Percentiles rank a stretch among this genome's conserved stretches.
These are phyloP conservation scores for Istiophorus platypterus DNA, from an alignment of 2,113 vertebrate species.

Conservation along the genomic window DNA sequence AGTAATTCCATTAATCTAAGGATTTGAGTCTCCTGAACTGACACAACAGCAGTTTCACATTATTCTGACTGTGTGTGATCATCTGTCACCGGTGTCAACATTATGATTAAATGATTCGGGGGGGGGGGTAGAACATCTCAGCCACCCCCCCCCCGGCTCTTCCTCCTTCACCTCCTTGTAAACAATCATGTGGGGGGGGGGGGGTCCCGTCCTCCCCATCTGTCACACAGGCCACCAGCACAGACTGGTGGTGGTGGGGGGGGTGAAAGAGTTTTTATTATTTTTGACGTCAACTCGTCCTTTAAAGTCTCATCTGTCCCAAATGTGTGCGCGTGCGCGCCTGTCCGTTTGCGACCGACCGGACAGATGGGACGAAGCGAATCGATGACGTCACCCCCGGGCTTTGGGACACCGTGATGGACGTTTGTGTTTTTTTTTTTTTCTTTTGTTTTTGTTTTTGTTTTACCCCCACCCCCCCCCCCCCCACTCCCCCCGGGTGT, in stretches of 20 bases:
- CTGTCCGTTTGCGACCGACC: too few relatives aligned
- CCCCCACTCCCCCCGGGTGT: too few relatives aligned
- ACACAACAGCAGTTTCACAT: not conserved
- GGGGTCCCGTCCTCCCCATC: slow-evolving; percentile 14
- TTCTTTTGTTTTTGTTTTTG: too few relatives aligned
- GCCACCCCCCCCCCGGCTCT: not conserved
- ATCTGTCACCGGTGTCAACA: slow-evolving; percentile 6
- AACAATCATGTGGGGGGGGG: not conserved
- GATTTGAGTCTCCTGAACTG: not conserved
- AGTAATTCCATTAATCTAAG: not conserved
- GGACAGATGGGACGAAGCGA: too few relatives aligned
- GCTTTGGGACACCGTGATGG: not conserved
- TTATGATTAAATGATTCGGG: not conserved
- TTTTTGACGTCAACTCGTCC: not conserved
- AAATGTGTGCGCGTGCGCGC: not conserved
- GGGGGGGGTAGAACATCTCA: not conserved
- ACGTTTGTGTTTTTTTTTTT: too few relatives aligned
- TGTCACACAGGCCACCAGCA: not conserved
- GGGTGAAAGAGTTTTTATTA: not conserved
- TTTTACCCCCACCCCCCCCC: too few relatives aligned
- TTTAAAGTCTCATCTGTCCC: not conserved
- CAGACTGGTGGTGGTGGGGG: not conserved
- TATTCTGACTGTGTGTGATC: not conserved
- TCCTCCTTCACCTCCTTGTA: slow-evolving; percentile 21
- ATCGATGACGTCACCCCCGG: too few relatives aligned